phyloP scores from a whole-genome alignment of 2,113 vertebrate genomes.

The rat (Rattus norvegicus) region GRCr8 NC_086019.1:224573001-224573500 shows the following conservation, averaged over 20 bases:
- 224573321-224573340: conserved; percentile 59
- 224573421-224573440: conserved; percentile 62
- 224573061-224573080: neutral
- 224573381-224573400: conserved; percentile 57
- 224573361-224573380: conserved; percentile 46
- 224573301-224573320: conserved; percentile 62
- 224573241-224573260: conserved; percentile 24
- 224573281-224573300: conserved; percentile 41
- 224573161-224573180: neutral
- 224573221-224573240: conserved; percentile 57
- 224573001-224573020: neutral
- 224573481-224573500: conserved; percentile 58
- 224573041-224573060: neutral
- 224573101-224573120: neutral
- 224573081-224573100: conserved; percentile 39
- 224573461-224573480: conserved; percentile 3
- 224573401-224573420: conserved; percentile 65
- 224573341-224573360: conserved; percentile 70
- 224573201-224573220: conserved; percentile 43
- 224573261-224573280: conserved; percentile 44
- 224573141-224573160: neutral
- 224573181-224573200: neutral
- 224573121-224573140: conserved; percentile 35
- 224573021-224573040: no score
- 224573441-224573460: conserved; percentile 58